These are phyloP conservation scores for Oophaga sylvatica DNA, from an alignment of 2,797 vertebrate species.

Conservation along the genomic window DNA sequence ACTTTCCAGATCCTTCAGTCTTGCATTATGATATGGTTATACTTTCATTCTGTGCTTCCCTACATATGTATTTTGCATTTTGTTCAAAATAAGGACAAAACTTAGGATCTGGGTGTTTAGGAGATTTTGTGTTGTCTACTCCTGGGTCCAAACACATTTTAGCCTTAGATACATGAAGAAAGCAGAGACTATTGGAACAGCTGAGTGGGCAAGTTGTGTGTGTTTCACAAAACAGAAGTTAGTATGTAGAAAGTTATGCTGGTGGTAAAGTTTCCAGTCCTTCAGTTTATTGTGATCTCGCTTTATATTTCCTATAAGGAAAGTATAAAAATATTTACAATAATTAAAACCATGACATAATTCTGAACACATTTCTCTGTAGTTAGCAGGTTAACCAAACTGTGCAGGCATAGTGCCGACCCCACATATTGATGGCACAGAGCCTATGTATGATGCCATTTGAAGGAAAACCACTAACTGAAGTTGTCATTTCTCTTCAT, in stretches of 20 bases:
- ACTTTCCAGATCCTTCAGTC: no score
- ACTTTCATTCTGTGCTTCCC: not conserved
- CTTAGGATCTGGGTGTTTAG: not conserved
- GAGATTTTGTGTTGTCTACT: not conserved
- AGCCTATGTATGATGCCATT: not conserved
- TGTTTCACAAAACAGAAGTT: not conserved
- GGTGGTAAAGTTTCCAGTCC: not conserved
- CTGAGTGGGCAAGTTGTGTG: not conserved
- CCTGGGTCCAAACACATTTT: not conserved
- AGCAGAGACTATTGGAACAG: not conserved
- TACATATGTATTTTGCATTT: not conserved
- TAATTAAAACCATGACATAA: not conserved
- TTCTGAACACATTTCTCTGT: not conserved
- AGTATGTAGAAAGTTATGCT: not conserved
- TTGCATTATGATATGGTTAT: not conserved
- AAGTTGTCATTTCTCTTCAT: slow-evolving; percentile 28
- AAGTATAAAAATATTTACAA: not conserved
- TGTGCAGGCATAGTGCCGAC: not conserved
- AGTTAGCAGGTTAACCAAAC: slow-evolving; percentile 4
- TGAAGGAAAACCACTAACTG: not conserved
- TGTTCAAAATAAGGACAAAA: not conserved
- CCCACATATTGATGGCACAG: slow-evolving; percentile 1
- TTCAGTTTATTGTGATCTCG: not conserved
- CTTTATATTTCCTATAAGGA: slow-evolving; percentile 1
- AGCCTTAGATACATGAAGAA: not conserved